Evolutionary conservation across 1,140 invertebrate species (phyloP).

Genomic region (Saccostrea echinata): DNA sequence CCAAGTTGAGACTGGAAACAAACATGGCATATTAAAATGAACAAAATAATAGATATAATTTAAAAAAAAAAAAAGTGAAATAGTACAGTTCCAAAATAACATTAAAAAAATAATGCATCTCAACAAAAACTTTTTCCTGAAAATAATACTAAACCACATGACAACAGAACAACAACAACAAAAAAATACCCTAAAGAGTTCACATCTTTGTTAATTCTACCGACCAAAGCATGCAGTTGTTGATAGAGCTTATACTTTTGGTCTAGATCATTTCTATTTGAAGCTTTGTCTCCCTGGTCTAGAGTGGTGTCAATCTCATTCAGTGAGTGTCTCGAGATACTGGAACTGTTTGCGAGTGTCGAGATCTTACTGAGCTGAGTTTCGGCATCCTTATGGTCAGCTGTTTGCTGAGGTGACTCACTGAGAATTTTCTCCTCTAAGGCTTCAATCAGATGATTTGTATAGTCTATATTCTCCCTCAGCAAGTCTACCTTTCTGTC

Average conservation of each 20-base stretch:
- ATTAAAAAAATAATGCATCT: neutral
- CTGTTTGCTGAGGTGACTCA: neutral
- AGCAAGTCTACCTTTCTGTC: slow-evolving; percentile 37
- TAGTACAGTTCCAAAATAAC: neutral
- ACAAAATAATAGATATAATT: neutral
- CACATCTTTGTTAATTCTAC: neutral
- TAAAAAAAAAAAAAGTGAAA: neutral
- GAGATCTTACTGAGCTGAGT: slow-evolving; percentile 8
- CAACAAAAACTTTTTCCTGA: neutral
- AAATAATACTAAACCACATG: neutral
- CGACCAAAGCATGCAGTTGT: neutral
- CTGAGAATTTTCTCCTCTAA: slow-evolving; percentile 19
- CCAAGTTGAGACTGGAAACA: too few relatives aligned
- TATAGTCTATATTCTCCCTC: slow-evolving; percentile 50
- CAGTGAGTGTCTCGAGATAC: neutral
- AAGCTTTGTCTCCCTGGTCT: too few relatives aligned
- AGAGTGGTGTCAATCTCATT: too few relatives aligned
- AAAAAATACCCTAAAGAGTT: neutral
- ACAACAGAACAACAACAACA: neutral
- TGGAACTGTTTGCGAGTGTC: neutral
- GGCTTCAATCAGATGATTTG: slow-evolving; percentile 41
- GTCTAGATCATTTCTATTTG: too few relatives aligned
- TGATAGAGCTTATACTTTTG: neutral
- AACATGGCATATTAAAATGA: neutral
- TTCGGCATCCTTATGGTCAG: neutral